A percentile compares a stretch with the other conserved stretches of the same genome.
These are phyloP conservation scores for Elysia chlorotica DNA, from an alignment of 1,140 invertebrate genomes.

Conservation along the genomic window DNA sequence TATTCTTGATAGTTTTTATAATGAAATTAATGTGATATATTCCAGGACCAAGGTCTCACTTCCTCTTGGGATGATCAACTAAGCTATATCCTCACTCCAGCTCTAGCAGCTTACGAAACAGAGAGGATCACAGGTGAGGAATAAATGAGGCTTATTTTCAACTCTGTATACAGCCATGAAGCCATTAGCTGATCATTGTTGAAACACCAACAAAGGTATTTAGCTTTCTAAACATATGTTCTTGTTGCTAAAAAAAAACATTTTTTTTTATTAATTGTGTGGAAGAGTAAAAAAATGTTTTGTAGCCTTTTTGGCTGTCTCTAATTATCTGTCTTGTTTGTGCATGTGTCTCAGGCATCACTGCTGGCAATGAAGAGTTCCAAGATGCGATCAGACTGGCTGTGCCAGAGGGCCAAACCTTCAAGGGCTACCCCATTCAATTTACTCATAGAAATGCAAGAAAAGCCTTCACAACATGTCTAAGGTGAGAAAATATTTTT, in stretches of 20 bases:
- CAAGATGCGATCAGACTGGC: conserved; percentile 57
- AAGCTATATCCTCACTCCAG: conserved; percentile 58
- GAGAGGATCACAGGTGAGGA: conserved; percentile 57
- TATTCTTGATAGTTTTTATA: too few relatives aligned
- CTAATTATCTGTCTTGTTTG: too few relatives aligned
- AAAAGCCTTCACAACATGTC: conserved; percentile 53
- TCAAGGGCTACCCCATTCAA: conserved; percentile 63
- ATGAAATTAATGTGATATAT: too few relatives aligned
- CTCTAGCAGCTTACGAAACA: conserved; percentile 61
- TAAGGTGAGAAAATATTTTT: conserved; percentile 56
- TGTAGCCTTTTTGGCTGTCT: not conserved
- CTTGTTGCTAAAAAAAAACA: not conserved
- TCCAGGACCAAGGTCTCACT: conserved; percentile 58
- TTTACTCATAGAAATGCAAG: conserved; percentile 60
- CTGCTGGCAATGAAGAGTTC: conserved; percentile 62
- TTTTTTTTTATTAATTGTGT: too few relatives aligned
- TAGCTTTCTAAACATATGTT: too few relatives aligned
- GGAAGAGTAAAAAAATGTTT: not conserved
- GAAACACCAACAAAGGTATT: too few relatives aligned
- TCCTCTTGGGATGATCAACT: conserved; percentile 62
- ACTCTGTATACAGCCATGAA: too few relatives aligned
- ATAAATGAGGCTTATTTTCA: too few relatives aligned
- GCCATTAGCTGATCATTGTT: too few relatives aligned
- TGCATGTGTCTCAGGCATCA: conserved; percentile 53
- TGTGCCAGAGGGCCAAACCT: conserved; percentile 63